Percentiles rank a stretch among this genome's conserved stretches.
These are phyloP conservation scores for Sebastes wilsoni DNA, from an alignment of 2,797 vertebrate genomes.

Conservation along the genomic window DNA sequence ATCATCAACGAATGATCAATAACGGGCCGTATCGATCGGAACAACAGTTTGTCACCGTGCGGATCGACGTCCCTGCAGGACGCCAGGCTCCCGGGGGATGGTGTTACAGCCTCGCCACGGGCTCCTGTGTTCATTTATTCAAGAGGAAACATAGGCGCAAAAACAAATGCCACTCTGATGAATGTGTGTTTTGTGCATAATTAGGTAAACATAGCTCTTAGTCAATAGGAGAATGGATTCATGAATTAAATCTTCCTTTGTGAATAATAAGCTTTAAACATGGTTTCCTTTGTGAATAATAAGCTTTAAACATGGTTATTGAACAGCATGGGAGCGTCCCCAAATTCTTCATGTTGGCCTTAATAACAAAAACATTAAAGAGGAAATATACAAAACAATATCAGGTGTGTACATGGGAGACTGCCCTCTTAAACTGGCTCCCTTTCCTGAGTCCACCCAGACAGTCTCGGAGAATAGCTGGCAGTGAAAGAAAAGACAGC, in stretches of 20 bases:
- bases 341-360: slow-evolving; percentile 26
- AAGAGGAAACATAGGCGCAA: slow-evolving; percentile 57
- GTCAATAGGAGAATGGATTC: slow-evolving; percentile 69
- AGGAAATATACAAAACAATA: slow-evolving; percentile 6
- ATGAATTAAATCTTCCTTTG: slow-evolving; percentile 71
- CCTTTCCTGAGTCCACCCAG: slow-evolving; percentile 12
- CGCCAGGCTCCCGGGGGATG: slow-evolving; percentile 40
- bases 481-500: slow-evolving; percentile 57
- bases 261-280: slow-evolving; percentile 5
- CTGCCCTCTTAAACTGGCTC: slow-evolving; percentile 10
- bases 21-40: slow-evolving; percentile 66
- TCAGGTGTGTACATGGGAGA: background rate
- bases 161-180: slow-evolving; percentile 75
- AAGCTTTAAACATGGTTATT: slow-evolving; percentile 50
- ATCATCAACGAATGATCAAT: slow-evolving; percentile 73
- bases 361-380: slow-evolving; percentile 4
- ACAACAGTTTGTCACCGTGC: slow-evolving; percentile 68
- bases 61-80: slow-evolving; percentile 46
- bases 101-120: slow-evolving; percentile 48
- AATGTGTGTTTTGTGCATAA: slow-evolving; percentile 75
- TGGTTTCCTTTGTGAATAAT: slow-evolving; percentile 64
- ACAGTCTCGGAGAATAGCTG: slow-evolving; percentile 53
- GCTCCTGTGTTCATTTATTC: slow-evolving; percentile 59
- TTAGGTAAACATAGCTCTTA: slow-evolving; percentile 73
- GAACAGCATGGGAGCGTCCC: slow-evolving; percentile 24